Evolutionary conservation across 1,140 invertebrate genomes (phyloP), one percentile per base, ranked within the genome.

Genomic region (Phymorhynchus buccinoides): DNA sequence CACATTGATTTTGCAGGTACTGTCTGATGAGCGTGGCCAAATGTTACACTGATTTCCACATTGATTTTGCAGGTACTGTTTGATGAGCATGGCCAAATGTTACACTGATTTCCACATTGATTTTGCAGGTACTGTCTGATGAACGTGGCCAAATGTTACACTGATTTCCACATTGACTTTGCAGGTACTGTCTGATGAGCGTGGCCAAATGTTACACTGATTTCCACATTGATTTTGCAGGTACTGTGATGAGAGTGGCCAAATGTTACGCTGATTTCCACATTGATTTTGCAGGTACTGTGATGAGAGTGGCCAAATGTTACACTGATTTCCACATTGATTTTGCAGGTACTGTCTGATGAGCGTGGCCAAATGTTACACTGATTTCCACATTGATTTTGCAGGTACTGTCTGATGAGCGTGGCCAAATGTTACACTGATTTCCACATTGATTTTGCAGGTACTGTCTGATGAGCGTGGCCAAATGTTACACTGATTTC

Each of bases 261-360:
- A 97, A 97, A 1, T 99, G 98, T 92, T 99, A 98, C 91, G 99
- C 98, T 18, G 99, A 99, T 93, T 99, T 99, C 93, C 99, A 99
- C 91, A 97, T 99, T 77, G 93, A 93, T 71, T 93, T 93, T 89
- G 92, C 98, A 35, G 99, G 99, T 1, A 99, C 98, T 93, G 94
- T 99, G 6, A 99, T 99, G 98, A 98, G 97, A 71, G 98, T 99
- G 0, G 97, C 97, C 92, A 97, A 97, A 1, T 99, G 98, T 92
- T 99, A 98, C 91, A 99, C 98, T 18, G 99, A 99, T 93, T 99
- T 99, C 93, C 99, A 99, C 91, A 97, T 99, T 77, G 93, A 93
- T 71, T 93, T 93, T 89, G 92, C 98, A 35, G 99, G 99, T 1
- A 99, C 98, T 99, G 98, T 93, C 94, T 99, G 6, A 99, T 99